Conservation (phyloP, 2,888 invertebrate species). For the Athalia circularis region DNA sequence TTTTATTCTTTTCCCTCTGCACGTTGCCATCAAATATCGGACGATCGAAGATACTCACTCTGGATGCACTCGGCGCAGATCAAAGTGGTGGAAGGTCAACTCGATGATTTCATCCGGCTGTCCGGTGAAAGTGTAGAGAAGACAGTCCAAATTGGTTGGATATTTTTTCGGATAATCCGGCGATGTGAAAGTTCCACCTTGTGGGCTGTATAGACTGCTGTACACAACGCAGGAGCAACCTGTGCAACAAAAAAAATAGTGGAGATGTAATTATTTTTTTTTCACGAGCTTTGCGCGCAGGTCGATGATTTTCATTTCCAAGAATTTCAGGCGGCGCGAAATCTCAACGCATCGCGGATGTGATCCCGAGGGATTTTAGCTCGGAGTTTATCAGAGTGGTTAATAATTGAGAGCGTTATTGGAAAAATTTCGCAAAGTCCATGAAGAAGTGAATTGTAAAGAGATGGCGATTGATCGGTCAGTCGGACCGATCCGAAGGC, state of each 20-base stretch:
- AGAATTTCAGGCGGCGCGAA: too few relatives aligned
- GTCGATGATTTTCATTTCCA: too few relatives aligned
- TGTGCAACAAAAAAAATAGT: conserved; percentile 73
- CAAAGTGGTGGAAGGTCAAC: conserved; percentile 87
- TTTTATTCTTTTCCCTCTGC: too few relatives aligned
- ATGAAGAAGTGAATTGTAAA: neutral
- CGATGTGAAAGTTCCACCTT: conserved; percentile 87
- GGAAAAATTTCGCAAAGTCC: neutral
- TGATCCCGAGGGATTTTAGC: too few relatives aligned
- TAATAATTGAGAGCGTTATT: neutral
- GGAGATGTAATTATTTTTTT: too few relatives aligned
- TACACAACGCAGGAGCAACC: conserved; percentile 90
- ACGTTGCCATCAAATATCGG: too few relatives aligned
- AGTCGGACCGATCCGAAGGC: conserved; percentile 7
- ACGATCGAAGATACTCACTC: conserved; percentile 77
- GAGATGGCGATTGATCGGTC: neutral
- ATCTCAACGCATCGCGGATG: too few relatives aligned
- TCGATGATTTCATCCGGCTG: conserved; percentile 88
- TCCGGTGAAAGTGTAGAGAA: conserved; percentile 89
- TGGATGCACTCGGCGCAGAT: conserved; percentile 81
- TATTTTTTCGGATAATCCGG: conserved; percentile 89
- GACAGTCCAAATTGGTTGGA: conserved; percentile 84
- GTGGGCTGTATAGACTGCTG: conserved; percentile 86
- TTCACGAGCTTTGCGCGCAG: too few relatives aligned
- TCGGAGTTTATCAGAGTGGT: too few relatives aligned